phyloP scores from a whole-genome alignment of 2,888 invertebrate species.

The Harpalus rubripes region DNA sequence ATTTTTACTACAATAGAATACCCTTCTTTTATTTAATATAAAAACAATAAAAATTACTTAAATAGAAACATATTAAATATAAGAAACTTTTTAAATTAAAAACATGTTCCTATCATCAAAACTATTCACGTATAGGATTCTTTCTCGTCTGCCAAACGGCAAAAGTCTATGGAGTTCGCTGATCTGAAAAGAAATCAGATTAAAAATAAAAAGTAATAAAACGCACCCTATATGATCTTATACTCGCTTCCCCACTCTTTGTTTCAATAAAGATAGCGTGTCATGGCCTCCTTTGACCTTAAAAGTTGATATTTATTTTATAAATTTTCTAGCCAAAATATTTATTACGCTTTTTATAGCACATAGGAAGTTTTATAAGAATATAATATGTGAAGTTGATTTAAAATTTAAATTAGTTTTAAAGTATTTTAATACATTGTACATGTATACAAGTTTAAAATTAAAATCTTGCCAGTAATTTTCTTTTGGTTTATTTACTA shows the following conservation, averaged over 20 bases:
- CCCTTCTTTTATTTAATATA: too few relatives aligned
- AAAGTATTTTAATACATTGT: slow-evolving; percentile 2
- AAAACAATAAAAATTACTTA: too few relatives aligned
- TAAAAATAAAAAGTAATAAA: slow-evolving; percentile 47
- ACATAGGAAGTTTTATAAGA: not conserved
- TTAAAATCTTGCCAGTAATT: slow-evolving; percentile 18
- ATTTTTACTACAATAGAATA: too few relatives aligned
- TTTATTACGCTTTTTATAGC: slow-evolving; percentile 3
- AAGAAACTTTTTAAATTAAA: too few relatives aligned
- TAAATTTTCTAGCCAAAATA: slow-evolving; percentile 17
- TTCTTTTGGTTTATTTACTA: not conserved
- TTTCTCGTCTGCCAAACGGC: not conserved
- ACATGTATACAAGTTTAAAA: slow-evolving; percentile 10
- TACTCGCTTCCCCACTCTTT: not conserved
- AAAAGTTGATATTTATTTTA: slow-evolving; percentile 23
- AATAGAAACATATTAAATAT: too few relatives aligned
- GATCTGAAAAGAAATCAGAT: slow-evolving; percentile 29
- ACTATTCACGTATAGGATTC: not conserved
- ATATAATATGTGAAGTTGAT: not conserved
- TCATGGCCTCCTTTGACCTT: not conserved
- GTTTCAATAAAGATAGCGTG: slow-evolving; percentile 20
- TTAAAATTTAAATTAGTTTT: slow-evolving; percentile 18
- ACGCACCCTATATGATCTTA: not conserved
- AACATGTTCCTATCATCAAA: not conserved
- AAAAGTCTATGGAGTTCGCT: not conserved